phyloP scores from a whole-genome alignment of 1,140 invertebrate species.

The Drosophila repletoides region DNA sequence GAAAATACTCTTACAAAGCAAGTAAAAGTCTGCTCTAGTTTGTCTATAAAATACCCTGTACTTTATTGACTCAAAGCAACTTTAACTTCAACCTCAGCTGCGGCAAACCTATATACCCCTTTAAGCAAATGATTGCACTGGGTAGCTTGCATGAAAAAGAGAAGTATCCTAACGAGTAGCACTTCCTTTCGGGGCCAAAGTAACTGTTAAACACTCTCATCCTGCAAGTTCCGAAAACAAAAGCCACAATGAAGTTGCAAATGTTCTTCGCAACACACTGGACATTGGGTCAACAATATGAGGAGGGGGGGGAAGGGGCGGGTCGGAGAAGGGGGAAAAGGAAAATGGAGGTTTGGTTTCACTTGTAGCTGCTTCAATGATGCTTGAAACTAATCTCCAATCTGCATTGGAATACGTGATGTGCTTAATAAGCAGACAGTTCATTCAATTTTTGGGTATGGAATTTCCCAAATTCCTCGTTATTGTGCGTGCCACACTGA shows the following conservation, averaged over 20 bases:
- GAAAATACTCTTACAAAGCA: no score
- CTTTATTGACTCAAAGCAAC: no score
- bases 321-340: not conserved
- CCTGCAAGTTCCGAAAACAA: no score
- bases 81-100: no score
- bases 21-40: no score
- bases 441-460: no score
- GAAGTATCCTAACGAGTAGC: slow-evolving; percentile 58
- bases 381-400: slow-evolving; percentile 77
- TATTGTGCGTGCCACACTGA: slow-evolving; percentile 20
- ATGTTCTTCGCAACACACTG: slow-evolving; percentile 1
- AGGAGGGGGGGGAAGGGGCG: slow-evolving; percentile 15
- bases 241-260: slow-evolving; percentile 56
- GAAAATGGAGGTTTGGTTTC: not conserved
- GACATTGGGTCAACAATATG: slow-evolving; percentile 55
- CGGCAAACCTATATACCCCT: no score
- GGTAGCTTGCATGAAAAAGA: no score
- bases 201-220: slow-evolving; percentile 50
- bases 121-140: no score
- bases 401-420: slow-evolving; percentile 75
- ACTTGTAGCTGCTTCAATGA: slow-evolving; percentile 44
- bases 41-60: no score
- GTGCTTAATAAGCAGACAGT: slow-evolving; percentile 63
- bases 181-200: slow-evolving; percentile 37
- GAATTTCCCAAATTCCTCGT: slow-evolving; percentile 1